phyloP scores from a whole-genome alignment of 2,888 invertebrate species.

The Eugnorisma glareosa region DNA sequence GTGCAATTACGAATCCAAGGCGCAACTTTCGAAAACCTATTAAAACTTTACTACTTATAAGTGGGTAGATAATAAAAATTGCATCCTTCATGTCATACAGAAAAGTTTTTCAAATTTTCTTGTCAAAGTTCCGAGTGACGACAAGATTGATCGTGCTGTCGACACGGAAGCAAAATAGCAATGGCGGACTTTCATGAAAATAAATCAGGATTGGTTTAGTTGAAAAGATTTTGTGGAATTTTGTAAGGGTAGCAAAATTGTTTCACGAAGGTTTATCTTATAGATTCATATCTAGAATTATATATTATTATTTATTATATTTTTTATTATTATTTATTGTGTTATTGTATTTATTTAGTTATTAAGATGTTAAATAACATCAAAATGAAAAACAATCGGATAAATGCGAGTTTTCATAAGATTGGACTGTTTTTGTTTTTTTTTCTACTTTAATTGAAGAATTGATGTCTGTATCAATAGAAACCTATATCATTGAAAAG shows the following conservation, averaged over 20 bases:
- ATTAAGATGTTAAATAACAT: not conserved
- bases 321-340: no score
- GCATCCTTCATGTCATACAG: conserved; percentile 69
- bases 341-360: no score
- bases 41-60: conserved; percentile 59
- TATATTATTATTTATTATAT: no score
- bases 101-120: conserved; percentile 76
- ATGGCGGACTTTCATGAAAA: conserved; percentile 36
- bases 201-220: conserved; percentile 36
- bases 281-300: no score
- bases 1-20: conserved; percentile 68
- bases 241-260: not conserved
- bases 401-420: not conserved
- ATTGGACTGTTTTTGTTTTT: not conserved
- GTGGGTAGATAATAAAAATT: conserved; percentile 72
- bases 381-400: not conserved
- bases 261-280: not conserved
- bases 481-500: not conserved
- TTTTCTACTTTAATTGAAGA: not conserved
- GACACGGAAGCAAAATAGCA: conserved; percentile 66
- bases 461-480: not conserved
- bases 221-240: conserved; percentile 16
- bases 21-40: conserved; percentile 67
- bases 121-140: conserved; percentile 75
- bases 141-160: conserved; percentile 79